phyloP scores from a whole-genome alignment of 2,888 invertebrate species.

The Zaprionus lineosus region DNA sequence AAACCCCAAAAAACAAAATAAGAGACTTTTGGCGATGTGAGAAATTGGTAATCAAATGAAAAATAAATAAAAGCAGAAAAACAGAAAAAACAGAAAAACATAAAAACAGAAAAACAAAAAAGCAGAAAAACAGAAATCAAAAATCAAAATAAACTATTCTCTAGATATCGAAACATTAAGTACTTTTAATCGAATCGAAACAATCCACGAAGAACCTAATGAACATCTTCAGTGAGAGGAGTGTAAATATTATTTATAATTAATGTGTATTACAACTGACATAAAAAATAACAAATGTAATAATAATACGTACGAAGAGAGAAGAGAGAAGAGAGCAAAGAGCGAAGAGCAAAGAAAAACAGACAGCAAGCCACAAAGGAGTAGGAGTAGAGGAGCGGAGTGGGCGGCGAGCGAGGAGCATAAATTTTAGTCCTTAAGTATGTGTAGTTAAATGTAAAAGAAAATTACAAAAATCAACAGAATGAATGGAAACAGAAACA shows the following conservation, averaged over 20 bases:
- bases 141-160: constrained; percentile 74
- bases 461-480: constrained; percentile 56
- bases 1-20: no score
- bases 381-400: no score
- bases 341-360: constrained; percentile 11
- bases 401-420: no score
- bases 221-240: no score
- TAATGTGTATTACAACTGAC: constrained; percentile 42
- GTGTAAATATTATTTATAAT: constrained; percentile 51
- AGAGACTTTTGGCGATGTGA: constrained; percentile 31
- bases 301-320: constrained; percentile 14
- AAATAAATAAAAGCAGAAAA: constrained; percentile 3
- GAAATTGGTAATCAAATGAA: constrained; percentile 45
- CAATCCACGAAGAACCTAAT: constrained; percentile 1
- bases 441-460: constrained; percentile 80
- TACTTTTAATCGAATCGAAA: no score
- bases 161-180: constrained; percentile 51
- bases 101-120: constrained; percentile 18
- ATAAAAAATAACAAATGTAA: constrained; percentile 6
- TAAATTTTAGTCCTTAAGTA: constrained; percentile 67
- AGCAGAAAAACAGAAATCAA: no score
- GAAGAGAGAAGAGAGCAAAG: constrained; percentile 26
- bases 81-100: constrained; percentile 7
- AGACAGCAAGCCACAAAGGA: no score
- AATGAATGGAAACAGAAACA: constrained; percentile 31